phyloP scores from a whole-genome alignment of 1,140 invertebrate genomes.

The Magallana gigas region DNA sequence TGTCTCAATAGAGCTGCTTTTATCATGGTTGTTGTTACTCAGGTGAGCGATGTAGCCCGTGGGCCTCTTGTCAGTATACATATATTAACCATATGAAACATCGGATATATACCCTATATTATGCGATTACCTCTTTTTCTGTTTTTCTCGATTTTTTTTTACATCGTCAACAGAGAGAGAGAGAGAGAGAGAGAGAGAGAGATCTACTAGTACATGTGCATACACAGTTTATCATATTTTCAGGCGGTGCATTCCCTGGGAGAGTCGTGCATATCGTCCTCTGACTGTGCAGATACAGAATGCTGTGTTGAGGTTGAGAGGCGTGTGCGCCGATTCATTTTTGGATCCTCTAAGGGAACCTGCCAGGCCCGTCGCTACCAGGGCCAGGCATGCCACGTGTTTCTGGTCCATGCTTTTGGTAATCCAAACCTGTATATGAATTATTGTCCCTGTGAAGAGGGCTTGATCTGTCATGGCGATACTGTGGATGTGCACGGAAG shows the following conservation, averaged over 20 bases:
- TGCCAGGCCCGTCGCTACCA: conserved; percentile 35
- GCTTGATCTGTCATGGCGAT: neutral
- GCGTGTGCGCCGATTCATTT: conserved; percentile 5
- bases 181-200: too few relatives aligned
- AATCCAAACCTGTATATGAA: conserved; percentile 43
- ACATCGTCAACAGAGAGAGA: too few relatives aligned
- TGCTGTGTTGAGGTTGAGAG: conserved; percentile 29
- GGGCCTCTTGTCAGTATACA: too few relatives aligned
- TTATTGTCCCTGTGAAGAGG: conserved; percentile 44
- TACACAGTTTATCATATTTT: neutral
- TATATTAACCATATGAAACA: too few relatives aligned
- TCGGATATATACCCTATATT: too few relatives aligned
- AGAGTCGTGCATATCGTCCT: conserved; percentile 10
- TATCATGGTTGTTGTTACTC: too few relatives aligned
- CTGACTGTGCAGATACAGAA: conserved; percentile 15
- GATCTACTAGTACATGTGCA: neutral
- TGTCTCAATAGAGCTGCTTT: too few relatives aligned
- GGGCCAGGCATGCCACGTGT: conserved; percentile 43
- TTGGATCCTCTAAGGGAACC: conserved; percentile 9
- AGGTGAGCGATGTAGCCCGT: too few relatives aligned
- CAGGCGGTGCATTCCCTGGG: neutral
- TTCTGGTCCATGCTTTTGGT: neutral
- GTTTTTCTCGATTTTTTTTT: too few relatives aligned
- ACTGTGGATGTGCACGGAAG: conserved; percentile 19
- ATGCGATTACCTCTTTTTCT: too few relatives aligned